Base-by-base conservation (phyloP, 1,140 invertebrate species). In the Pollicipes pollicipes region DNA sequence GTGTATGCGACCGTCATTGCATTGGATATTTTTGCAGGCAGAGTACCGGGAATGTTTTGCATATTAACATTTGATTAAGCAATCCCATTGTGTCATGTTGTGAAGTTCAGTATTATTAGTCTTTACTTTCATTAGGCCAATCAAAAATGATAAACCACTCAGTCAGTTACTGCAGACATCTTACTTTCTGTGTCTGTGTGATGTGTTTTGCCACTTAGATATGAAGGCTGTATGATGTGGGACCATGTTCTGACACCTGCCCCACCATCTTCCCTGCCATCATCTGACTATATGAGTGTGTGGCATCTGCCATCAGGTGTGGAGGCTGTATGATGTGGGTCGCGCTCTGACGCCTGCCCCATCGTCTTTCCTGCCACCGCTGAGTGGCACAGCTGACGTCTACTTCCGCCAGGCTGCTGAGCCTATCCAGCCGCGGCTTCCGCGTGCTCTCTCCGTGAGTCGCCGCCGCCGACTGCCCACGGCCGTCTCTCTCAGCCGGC, bases 261-360 rank as follows among this genome's bases (percentile, higher is more conserved):
- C 66, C 63, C 24, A 70, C 30, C 30, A 32, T 68, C 3, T 70
- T 35, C 28, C 4, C 35, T 64, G 24, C 32, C 30, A 64, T 27
- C 27, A 28, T 68, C 70, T 68, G 68, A 66, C 27, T 66, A 45
- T 70, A 30, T 45, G 1, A 32, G 27, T 70, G 69, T 72, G 73
- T 29, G 75, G 71, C 75, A 68, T 79, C 70, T 73, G 75, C 71
- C 79, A 71, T 73, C 73, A 91, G 88, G 87, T 87, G 76, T 95
- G 92, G 92, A 87, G 87, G 77, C 83, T 94, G 58, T 94, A 92
- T 79, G 92, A 95, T 80, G 89, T 89, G 72, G 91, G 90, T 64
- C 92, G 13, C 88, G 88, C 77, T 84, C 83, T 66, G 84, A 94
- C 4, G 85, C 82, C 71, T 89, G 86, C 78, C 92, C 92, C 13